Evolutionary conservation across 2,888 invertebrate species (phyloP), one percentile per base, ranked within the genome.

Genomic region (Drosophila pegasa): DNA sequence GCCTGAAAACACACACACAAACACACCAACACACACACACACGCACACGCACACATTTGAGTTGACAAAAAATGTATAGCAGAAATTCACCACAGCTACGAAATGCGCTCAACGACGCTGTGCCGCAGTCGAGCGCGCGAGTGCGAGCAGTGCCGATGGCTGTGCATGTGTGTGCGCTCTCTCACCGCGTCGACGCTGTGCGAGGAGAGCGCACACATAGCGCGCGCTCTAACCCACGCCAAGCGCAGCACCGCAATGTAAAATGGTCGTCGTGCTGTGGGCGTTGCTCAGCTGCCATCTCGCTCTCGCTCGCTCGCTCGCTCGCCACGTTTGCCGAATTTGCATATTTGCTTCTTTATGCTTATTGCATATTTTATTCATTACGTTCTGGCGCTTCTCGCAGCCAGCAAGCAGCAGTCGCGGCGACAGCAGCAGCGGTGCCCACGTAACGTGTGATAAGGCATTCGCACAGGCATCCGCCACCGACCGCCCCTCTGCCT

Each of bases 361-460:
- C 71, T 79, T 87, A 87, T 85, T 86, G 79, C 88, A 84, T 84
- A 88, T 82, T 84, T 88, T 84, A 84, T 84, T 88, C 88, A 84
- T 84, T 85, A 85, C 83, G 71, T 88, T 82, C 74, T 88, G 88
- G 86, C 73, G 66, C 67, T 71, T 61, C 62, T 65, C 70, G 25
- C 40, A 50, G 55, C 33, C 75, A 47, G 43, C 75, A 51, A 47
- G 43, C 75, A 51, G 52, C 52, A 47, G 45, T 52, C 27, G 67
- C 47, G 22, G 29, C 47, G n/a, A 22, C 35, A 25, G 20, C 57
- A 22, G 51, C 37, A 25, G 31, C 63, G 50, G 35, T 43, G 41
- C 27, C 63, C 22, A 60, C 65, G 78, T 72, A 88, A 85, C 63
- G 83, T 88, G 83, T 84, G 83, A 88, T 82, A 88, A 85, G 86